phyloP scores from a whole-genome alignment of 1,140 invertebrate species.

The Drosophila bipectinata region DNA sequence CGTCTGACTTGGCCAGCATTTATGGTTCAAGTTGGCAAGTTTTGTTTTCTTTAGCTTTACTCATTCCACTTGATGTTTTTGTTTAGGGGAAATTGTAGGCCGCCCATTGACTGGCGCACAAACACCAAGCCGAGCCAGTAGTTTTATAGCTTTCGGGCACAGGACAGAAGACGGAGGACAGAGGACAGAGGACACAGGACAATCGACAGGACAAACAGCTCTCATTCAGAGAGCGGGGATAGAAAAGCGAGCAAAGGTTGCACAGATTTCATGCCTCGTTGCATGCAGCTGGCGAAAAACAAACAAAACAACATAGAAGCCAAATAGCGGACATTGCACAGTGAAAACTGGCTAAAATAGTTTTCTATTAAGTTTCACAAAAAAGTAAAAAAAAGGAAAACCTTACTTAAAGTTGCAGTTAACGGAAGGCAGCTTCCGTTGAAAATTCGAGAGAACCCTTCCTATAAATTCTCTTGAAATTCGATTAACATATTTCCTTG shows the following conservation, averaged over 20 bases:
- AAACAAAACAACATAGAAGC: slow-evolving; percentile 41
- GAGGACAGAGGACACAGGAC: slow-evolving; percentile 61
- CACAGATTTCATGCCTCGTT: slow-evolving; percentile 74
- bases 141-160: slow-evolving; percentile 67
- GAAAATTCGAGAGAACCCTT: background rate
- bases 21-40: slow-evolving; percentile 68
- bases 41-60: slow-evolving; percentile 54
- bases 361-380: no score
- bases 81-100: slow-evolving; percentile 68
- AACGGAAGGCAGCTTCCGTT: background rate
- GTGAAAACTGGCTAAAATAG: slow-evolving; percentile 1
- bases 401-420: background rate
- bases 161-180: slow-evolving; percentile 65
- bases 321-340: slow-evolving; percentile 17
- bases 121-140: slow-evolving; percentile 19
- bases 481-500: slow-evolving; percentile 36
- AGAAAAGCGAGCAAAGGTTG: slow-evolving; percentile 57
- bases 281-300: slow-evolving; percentile 55
- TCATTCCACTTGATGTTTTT: slow-evolving; percentile 27
- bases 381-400: background rate
- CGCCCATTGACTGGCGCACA: slow-evolving; percentile 63
- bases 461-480: slow-evolving; percentile 6
- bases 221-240: slow-evolving; percentile 19
- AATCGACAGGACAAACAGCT: slow-evolving; percentile 3
- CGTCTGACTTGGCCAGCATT: slow-evolving; percentile 54